A percentile compares a stretch with the other conserved stretches of the same genome.
These are phyloP conservation scores for Andrena fulva DNA, from an alignment of 2,888 invertebrate species.

Conservation along the genomic window DNA sequence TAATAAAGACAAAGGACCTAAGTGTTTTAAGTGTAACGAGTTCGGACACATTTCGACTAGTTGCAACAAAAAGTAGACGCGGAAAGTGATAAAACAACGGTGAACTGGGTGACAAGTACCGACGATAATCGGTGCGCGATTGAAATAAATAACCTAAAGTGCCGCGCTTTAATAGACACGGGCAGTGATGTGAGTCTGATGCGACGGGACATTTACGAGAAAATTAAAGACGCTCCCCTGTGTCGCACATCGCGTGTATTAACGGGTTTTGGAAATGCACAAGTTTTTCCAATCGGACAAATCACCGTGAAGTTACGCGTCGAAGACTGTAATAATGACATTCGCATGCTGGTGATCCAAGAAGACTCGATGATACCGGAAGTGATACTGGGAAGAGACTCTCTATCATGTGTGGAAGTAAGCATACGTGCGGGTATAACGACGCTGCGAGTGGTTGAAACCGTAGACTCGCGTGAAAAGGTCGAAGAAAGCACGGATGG, in stretches of 20 bases:
- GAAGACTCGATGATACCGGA: not conserved
- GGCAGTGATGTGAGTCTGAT: slow-evolving; percentile 5
- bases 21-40: not conserved
- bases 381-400: slow-evolving; percentile 1
- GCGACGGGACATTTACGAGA: not conserved
- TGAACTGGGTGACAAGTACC: not conserved
- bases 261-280: too few species aligned
- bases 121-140: not conserved
- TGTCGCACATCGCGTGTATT: too few species aligned
- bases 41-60: not conserved
- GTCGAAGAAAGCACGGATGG: too few species aligned
- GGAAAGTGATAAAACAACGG: not conserved
- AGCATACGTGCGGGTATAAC: not conserved
- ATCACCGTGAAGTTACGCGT: too few species aligned
- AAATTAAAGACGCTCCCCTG: too few species aligned
- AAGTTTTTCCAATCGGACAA: too few species aligned
- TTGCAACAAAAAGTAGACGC: not conserved
- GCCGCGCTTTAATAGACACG: not conserved
- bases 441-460: not conserved
- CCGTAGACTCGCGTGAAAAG: not conserved
- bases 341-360: too few species aligned
- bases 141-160: slow-evolving; percentile 1
- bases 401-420: not conserved
- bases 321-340: too few species aligned
- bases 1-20: not conserved